Percentiles rank a stretch among this genome's conserved stretches.
Evolutionary conservation across 2,888 invertebrate genomes (phyloP).

Genomic region (Chaitophorus viminalis): DNA sequence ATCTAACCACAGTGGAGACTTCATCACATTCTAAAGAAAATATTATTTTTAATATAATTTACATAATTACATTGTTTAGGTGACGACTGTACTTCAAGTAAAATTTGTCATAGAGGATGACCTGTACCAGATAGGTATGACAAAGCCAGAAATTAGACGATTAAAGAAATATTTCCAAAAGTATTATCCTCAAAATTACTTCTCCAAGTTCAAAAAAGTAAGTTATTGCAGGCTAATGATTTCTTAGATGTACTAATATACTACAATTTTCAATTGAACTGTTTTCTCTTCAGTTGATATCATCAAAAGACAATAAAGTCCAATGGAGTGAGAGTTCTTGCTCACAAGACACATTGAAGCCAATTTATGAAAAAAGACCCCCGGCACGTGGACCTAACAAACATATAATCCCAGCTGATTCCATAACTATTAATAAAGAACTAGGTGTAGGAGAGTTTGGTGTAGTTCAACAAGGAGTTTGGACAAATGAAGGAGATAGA

Average conservation of each 20-base stretch:
- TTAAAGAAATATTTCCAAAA: conserved; percentile 93
- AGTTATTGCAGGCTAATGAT: background rate
- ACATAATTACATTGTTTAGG: conserved; percentile 66
- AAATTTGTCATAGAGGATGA: conserved; percentile 96
- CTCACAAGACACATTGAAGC: conserved; percentile 63
- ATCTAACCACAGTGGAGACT: background rate
- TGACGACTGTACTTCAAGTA: conserved; percentile 85
- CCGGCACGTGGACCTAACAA: conserved; percentile 78
- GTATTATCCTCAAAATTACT: conserved; percentile 91
- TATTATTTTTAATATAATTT: background rate
- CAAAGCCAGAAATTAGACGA: conserved; percentile 93
- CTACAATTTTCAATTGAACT: background rate
- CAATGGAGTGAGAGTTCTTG: conserved; percentile 55
- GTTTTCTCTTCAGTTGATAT: conserved; percentile 66
- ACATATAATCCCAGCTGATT: conserved; percentile 87
- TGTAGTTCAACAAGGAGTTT: conserved; percentile 96
- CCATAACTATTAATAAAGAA: conserved; percentile 92
- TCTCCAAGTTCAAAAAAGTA: conserved; percentile 88
- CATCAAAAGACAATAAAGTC: conserved; percentile 67
- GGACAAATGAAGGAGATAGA: conserved; percentile 93
- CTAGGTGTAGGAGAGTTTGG: conserved; percentile 98
- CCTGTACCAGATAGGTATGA: conserved; percentile 88
- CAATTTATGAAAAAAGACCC: conserved; percentile 67
- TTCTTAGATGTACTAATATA: conserved; percentile 1
- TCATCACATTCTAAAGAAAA: background rate